phyloP scores from a whole-genome alignment of 2,113 vertebrate genomes.

The Antennarius striatus region DNA sequence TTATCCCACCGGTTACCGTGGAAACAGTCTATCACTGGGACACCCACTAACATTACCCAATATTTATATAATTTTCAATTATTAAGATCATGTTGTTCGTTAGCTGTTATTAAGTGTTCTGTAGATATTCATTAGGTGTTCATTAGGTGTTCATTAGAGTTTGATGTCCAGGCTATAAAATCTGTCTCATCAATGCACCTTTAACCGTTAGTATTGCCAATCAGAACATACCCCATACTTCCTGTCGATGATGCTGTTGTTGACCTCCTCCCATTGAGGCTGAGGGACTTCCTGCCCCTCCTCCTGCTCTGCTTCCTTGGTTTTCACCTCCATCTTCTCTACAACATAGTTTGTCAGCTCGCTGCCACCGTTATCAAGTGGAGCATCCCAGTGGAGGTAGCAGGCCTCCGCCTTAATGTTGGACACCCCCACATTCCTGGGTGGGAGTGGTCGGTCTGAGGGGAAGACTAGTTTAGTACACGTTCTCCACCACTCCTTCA shows the following conservation, averaged over 20 bases:
- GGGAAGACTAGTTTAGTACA: neutral
- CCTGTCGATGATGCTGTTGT: slow-evolving; percentile 86
- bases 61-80: no score
- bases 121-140: no score
- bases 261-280: slow-evolving; percentile 91
- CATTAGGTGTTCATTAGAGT: no score
- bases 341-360: slow-evolving; percentile 96
- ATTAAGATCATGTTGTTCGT: no score
- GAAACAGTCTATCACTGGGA: no score
- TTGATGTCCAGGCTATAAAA: no score
- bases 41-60: no score
- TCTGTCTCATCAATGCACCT: no score
- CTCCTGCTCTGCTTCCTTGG: slow-evolving; percentile 59
- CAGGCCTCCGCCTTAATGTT: slow-evolving; percentile 93
- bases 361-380: slow-evolving; percentile 92
- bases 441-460: slow-evolving; percentile 92
- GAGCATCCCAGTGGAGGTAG: slow-evolving; percentile 89
- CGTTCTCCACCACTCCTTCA: neutral
- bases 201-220: neutral
- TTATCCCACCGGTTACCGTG: no score
- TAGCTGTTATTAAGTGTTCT: no score
- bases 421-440: slow-evolving; percentile 89
- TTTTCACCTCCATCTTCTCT: slow-evolving; percentile 84
- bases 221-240: slow-evolving; percentile 83
- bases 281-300: slow-evolving; percentile 74